Conservation (phyloP, 2,113 vertebrate genomes). For the Vicugna pacos region DNA sequence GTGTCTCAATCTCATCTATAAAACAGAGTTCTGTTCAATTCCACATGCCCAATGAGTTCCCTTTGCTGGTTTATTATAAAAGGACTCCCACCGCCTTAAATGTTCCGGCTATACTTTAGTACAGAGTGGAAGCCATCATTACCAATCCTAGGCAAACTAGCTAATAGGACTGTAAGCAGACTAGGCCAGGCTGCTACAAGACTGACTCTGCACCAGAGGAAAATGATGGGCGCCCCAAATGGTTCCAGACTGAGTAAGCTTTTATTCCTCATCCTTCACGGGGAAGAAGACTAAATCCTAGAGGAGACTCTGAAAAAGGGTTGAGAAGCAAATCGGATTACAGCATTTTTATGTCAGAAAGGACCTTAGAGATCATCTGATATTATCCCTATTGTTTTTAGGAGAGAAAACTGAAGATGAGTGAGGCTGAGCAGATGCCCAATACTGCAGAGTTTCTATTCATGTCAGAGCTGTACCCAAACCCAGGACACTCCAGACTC, state of each 20-base stretch:
- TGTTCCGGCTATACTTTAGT: background rate
- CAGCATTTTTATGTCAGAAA: background rate
- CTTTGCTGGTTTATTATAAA: background rate
- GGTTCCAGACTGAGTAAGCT: background rate
- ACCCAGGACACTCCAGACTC: background rate
- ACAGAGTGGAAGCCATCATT: background rate
- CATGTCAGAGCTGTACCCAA: background rate
- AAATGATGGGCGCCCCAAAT: background rate
- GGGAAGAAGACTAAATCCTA: background rate
- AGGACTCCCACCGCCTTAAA: constrained; percentile 2
- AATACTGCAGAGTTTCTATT: background rate
- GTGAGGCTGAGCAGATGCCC: background rate
- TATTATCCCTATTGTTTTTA: background rate
- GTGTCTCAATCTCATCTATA: background rate
- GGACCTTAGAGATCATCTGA: background rate
- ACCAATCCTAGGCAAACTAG: background rate
- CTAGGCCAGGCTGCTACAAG: background rate
- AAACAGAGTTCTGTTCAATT: background rate
- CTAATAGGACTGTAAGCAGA: background rate
- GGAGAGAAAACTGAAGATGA: background rate
- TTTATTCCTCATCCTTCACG: background rate
- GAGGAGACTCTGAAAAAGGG: background rate
- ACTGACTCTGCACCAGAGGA: background rate
- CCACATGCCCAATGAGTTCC: background rate
- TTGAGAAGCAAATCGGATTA: background rate